These are phyloP conservation scores for Triplophysa dalaica DNA, from an alignment of 2,113 vertebrate species.

Conservation along the genomic window DNA sequence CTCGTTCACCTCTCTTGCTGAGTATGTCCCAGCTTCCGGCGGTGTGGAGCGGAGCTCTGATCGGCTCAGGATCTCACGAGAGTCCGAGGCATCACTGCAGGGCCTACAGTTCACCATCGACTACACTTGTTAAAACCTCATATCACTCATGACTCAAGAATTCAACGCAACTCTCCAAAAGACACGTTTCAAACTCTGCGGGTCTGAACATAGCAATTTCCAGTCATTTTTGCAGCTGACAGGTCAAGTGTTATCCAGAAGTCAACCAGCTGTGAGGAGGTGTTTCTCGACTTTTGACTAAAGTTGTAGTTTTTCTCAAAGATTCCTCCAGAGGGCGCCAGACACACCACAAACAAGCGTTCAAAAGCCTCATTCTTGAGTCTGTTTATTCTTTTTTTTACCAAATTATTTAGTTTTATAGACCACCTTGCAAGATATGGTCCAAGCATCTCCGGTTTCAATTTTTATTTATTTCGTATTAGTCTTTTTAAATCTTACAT, in stretches of 20 bases:
- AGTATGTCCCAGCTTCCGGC: neutral
- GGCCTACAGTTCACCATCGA: conserved; percentile 42
- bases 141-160: neutral
- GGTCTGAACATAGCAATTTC: neutral
- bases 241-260: neutral
- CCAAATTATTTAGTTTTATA: too few species aligned
- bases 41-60: conserved; percentile 6
- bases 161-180: neutral
- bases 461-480: too few species aligned
- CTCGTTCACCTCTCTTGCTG: conserved; percentile 27
- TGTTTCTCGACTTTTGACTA: neutral
- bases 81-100: conserved; percentile 46
- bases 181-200: neutral
- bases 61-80: conserved; percentile 42
- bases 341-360: neutral
- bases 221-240: neutral
- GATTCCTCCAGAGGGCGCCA: conserved; percentile 10
- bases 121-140: neutral
- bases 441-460: too few species aligned
- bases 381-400: neutral
- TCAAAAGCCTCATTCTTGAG: neutral
- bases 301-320: neutral
- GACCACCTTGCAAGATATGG: too few species aligned
- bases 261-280: neutral
- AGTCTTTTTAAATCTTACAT: too few species aligned